Base-by-base conservation (phyloP, 2,797 vertebrate genomes). In the Mormyrus proboscirostris region DNA sequence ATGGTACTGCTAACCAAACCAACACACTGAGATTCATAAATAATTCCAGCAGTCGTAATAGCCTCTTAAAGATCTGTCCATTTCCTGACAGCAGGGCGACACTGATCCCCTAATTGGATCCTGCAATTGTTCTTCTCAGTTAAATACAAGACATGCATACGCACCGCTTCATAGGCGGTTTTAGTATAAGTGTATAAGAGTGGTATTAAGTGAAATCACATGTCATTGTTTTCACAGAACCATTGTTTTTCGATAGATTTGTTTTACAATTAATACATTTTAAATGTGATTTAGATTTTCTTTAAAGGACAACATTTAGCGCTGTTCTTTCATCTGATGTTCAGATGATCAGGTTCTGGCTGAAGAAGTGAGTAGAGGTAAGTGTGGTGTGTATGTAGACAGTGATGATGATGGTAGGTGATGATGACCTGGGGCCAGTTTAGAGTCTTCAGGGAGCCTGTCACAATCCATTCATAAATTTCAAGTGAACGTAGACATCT, bases 371-470 rank as follows among this genome's bases (percentile, higher is more conserved):
- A 76, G 4, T 76, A 19, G 12, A 41, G 29, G 69, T 76, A 76
- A 29, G 14, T 8, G 76, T 82, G 76, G 41, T n/a, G 76, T 22
- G 19, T 44, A 82, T 47, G 41, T n/a, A 82, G 76, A 82, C 38
- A 82, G 41, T 82, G 76, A 82, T 82, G 19, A 82, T 82, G 73
- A 19, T n/a, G 83, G 49, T 49, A 51, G 25, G 83, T n/a, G 49
- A 51, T 51, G 50, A 25, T 86, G 50, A 82, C 29, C 73, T n/a
- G 51, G 79, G 88, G 73, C 50, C 50, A 82, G 33, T 12, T 25
- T 50, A 79, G 62, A 33, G 65, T 79, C 88, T 76, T 76, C 65
- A 88, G 88, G 73, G 88, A 22, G 69, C 25, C 69, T 53, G 87
- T 88, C 88, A 79, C 7, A 51, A 49, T 73, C 53, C 47, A 53